Base-by-base conservation (phyloP, 2,797 vertebrate species). In the Pteronotus mesoamericanus region DNA sequence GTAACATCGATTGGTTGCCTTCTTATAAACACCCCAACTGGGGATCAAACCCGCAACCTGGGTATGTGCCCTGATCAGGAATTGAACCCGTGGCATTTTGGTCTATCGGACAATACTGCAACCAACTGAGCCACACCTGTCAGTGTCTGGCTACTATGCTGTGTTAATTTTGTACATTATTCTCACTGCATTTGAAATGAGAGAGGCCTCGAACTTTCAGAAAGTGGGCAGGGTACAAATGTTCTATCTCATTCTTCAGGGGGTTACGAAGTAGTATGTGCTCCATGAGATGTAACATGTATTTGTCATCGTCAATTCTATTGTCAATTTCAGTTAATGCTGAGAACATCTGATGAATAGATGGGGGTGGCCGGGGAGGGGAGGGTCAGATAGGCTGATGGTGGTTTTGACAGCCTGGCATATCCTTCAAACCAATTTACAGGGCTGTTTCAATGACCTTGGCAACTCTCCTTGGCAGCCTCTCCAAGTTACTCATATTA, bases 291-390 rank as follows among this genome's bases (percentile, higher is more conserved):
- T 68, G 39, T 2, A 48, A 71, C 29, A 34, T 59, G 53, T 78
- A 74, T 83, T 87, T 96, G 55, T 86, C 80, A 83, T 87, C 61
- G 44, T 2, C n/a, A n/a, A n/a, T n/a, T n/a, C n/a, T n/a, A n/a
- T n/a, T n/a, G 72, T 95, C 94, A 80, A 55, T 97, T 97, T 96
- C 95, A 95, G 59, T 97, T 80, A 96, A 69, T 37, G 6, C 59
- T 55, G 44, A 95, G 91, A 51, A 72, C 48, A 42, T 90, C 69
- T 84, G 84, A 97, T 66, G 75, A 91, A 29, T 74, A 86, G 89
- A 39, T 69, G 19, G 66, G 32, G 29, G 10, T 61, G 51, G 34
- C 59, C 77, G 61, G 37, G 88, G 77, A 91, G 37, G 75, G 42
- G 7, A 72, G n/a, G 92, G 87, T 92, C 94, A 86, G 74, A 79